Evolutionary conservation across 2,113 vertebrate species (phyloP), one percentile per base, ranked within the genome.

Genomic region (Meles meles): DNA sequence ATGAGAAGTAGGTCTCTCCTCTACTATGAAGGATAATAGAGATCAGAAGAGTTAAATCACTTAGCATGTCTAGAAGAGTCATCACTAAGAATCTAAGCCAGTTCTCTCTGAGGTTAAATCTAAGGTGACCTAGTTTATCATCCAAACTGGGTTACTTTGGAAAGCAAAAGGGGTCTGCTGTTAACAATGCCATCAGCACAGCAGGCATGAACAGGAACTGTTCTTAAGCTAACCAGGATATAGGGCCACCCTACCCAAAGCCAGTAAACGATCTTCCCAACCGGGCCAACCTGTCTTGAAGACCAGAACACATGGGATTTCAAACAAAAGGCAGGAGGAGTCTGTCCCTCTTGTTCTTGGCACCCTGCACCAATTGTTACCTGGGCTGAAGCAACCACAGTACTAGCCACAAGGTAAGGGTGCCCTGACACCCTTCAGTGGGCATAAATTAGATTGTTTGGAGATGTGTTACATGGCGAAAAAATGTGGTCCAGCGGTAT

Each of bases 121-220:
- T 65, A 87, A 29, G 3, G 2, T 83, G 57, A 71, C 83, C 92
- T 92, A 61, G 74, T 95, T 97, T 86, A 93, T 91, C 27, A n/a
- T 95, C 49, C 88, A 92, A 92, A 96, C 44, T 44, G 69, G 77
- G 57, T 23, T 47, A 57, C 52, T 94, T 93, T 23, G 2, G 61
- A 89, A 96, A 93, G 34, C n/a, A 23, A 90, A 34, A 20, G 6
- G 31, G 4, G 6, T 11, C 52, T 20, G 18, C 57, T 85, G 0
- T 88, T 76, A 87, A 91, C 52, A 88, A 14, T 76, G 18, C 17
- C 8, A 6, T 42, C 65, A 44, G 47, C 21, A 90, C 31, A 55
- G 13, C n/a, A 37, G 74, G 21, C 17, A 3, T 9, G 25, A 90
- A 55, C 18, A 69, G n/a, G 15, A 31, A 9, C 23, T 63, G 4